These are phyloP conservation scores for Serrognathus titanus DNA, from an alignment of 2,888 invertebrate genomes.

Conservation along the genomic window DNA sequence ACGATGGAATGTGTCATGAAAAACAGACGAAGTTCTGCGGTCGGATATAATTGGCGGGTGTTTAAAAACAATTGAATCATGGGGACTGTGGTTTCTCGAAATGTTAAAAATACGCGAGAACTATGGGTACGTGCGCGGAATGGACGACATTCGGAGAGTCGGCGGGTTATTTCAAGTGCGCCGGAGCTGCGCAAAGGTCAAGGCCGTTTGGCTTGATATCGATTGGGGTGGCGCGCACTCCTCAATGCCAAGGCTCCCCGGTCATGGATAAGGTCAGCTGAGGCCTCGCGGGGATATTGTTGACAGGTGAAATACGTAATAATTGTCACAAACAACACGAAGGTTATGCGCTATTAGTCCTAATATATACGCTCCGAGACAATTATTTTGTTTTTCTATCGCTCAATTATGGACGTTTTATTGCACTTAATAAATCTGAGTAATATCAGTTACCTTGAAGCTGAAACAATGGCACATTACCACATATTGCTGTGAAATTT, in stretches of 20 bases:
- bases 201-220: constrained; percentile 33
- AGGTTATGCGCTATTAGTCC: constrained; percentile 20
- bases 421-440: constrained; percentile 1
- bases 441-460: neutral
- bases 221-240: constrained; percentile 27
- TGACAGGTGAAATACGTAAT: constrained; percentile 2
- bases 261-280: constrained; percentile 35
- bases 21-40: too few relatives aligned
- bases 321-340: constrained; percentile 12
- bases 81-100: too few relatives aligned
- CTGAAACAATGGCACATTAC: neutral
- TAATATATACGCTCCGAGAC: constrained; percentile 14
- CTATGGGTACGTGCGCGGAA: neutral
- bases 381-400: constrained; percentile 2
- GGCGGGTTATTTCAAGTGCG: constrained; percentile 6
- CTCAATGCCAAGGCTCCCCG: constrained; percentile 33
- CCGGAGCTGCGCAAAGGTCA: constrained; percentile 30
- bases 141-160: constrained; percentile 3
- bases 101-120: too few relatives aligned
- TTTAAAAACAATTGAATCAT: neutral
- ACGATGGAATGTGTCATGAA: too few relatives aligned
- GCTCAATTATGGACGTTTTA: neutral
- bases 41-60: neutral
- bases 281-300: constrained; percentile 13
- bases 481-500: neutral